A percentile compares a stretch with the other conserved stretches of the same genome.
phyloP scores from a whole-genome alignment of 2,888 invertebrate species.

The Loripinus fragilis region DNA sequence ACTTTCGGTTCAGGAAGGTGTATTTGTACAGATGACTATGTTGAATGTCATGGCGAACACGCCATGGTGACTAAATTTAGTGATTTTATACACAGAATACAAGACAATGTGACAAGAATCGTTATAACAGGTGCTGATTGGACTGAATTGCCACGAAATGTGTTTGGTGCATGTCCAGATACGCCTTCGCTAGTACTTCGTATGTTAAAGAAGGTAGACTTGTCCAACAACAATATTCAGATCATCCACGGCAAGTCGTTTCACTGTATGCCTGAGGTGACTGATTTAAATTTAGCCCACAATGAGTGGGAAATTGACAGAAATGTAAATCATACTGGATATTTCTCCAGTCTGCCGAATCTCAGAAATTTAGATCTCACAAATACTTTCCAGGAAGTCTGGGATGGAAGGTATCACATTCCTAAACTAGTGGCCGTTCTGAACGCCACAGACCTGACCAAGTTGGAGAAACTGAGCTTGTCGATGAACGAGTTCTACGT shows the following conservation, averaged over 20 bases:
- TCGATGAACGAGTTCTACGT: conserved; percentile 59
- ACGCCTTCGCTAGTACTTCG: conserved; percentile 33
- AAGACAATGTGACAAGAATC: conserved; percentile 45
- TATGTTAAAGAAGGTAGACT: conserved; percentile 47
- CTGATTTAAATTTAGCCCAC: conserved; percentile 48
- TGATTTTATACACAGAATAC: conserved; percentile 31
- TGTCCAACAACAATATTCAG: conserved; percentile 59
- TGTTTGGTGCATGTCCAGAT: conserved; percentile 57
- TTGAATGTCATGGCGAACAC: conserved; percentile 45
- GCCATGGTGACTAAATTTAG: conserved; percentile 16
- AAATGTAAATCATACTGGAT: conserved; percentile 46
- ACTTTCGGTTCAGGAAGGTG: conserved; percentile 15
- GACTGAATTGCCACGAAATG: conserved; percentile 56
- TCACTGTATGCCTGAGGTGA: conserved; percentile 61
- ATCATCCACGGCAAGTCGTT: conserved; percentile 65
- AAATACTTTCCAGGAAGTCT: conserved; percentile 59
- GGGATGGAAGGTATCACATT: conserved; percentile 54
- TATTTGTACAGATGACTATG: conserved; percentile 42
- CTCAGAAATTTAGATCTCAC: conserved; percentile 59
- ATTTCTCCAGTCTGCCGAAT: conserved; percentile 51
- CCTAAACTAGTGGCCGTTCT: conserved; percentile 58
- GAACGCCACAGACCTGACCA: conserved; percentile 41
- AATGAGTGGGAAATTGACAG: conserved; percentile 63
- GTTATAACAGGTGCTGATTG: conserved; percentile 56
- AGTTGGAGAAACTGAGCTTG: conserved; percentile 55